phyloP scores from a whole-genome alignment of 2,888 invertebrate genomes.

The Atethmia centrago region DNA sequence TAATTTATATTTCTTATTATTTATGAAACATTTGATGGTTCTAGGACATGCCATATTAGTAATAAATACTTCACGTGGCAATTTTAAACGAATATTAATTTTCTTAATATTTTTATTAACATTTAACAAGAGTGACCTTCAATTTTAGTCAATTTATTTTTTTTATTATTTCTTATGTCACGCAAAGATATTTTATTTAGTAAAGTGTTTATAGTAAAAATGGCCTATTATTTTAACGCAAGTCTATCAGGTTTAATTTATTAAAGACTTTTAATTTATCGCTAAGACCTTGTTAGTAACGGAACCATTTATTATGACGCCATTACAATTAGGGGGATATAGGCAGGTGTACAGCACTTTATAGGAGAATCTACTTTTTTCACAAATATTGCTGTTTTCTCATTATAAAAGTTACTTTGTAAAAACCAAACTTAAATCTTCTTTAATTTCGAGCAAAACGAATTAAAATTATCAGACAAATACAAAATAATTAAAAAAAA shows the following conservation, averaged over 20 bases:
- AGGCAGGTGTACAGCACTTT: constrained; percentile 38
- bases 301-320: constrained; percentile 45
- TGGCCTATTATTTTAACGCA: constrained; percentile 39
- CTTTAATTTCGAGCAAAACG: not conserved
- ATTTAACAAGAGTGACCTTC: constrained; percentile 49
- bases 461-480: not conserved
- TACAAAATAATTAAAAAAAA: not conserved
- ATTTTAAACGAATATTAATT: constrained; percentile 26
- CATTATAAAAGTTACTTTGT: not conserved
- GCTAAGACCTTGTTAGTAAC: constrained; percentile 21
- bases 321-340: constrained; percentile 32
- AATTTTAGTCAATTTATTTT: constrained; percentile 11
- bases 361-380: not conserved
- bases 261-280: constrained; percentile 37
- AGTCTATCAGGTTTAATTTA: constrained; percentile 22
- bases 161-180: constrained; percentile 28
- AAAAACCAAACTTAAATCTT: not conserved
- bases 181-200: constrained; percentile 23
- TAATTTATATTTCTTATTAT: constrained; percentile 6
- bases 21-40: constrained; percentile 12
- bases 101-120: constrained; percentile 30
- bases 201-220: constrained; percentile 22
- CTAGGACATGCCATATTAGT: constrained; percentile 33
- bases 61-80: constrained; percentile 39
- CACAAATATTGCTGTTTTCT: not conserved